These are phyloP conservation scores for Agrenia bidenticulata DNA, from an alignment of 2,888 invertebrate genomes.

Conservation along the genomic window DNA sequence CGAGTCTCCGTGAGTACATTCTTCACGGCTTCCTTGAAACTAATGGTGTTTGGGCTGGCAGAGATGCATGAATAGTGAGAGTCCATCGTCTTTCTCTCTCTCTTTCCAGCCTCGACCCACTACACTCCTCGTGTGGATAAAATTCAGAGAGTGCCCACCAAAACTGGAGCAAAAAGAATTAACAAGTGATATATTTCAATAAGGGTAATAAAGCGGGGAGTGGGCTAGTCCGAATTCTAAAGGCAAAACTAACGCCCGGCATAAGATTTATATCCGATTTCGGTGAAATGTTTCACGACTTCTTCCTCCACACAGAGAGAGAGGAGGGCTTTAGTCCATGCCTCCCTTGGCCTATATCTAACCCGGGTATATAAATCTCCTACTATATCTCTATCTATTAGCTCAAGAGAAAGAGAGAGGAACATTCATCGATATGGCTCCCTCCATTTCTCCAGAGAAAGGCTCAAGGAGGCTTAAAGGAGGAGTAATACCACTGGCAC, in stretches of 20 bases:
- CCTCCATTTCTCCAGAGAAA: no score
- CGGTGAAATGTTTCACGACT: not conserved
- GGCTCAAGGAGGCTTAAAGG: no score
- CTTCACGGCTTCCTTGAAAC: no score
- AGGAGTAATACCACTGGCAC: no score
- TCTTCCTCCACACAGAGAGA: no score
- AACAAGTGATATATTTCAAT: conserved; percentile 54
- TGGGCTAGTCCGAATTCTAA: conserved; percentile 16
- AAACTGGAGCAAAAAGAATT: conserved; percentile 52
- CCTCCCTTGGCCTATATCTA: no score
- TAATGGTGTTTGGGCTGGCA: conserved; percentile 7
- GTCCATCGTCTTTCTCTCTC: not conserved
- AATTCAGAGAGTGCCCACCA: conserved; percentile 14
- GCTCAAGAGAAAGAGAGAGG: no score
- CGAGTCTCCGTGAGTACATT: no score
- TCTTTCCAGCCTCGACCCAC: conserved; percentile 8
- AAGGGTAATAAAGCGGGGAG: conserved; percentile 48
- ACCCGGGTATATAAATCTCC: no score
- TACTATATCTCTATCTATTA: no score
- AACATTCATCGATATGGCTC: no score
- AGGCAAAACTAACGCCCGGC: conserved; percentile 26
- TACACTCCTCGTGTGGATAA: not conserved
- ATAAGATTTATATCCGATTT: conserved; percentile 33
- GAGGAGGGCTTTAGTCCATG: no score
- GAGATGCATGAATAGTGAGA: conserved; percentile 8